Conservation (phyloP, 2,888 invertebrate genomes). For the Clistopyga incitator region DNA sequence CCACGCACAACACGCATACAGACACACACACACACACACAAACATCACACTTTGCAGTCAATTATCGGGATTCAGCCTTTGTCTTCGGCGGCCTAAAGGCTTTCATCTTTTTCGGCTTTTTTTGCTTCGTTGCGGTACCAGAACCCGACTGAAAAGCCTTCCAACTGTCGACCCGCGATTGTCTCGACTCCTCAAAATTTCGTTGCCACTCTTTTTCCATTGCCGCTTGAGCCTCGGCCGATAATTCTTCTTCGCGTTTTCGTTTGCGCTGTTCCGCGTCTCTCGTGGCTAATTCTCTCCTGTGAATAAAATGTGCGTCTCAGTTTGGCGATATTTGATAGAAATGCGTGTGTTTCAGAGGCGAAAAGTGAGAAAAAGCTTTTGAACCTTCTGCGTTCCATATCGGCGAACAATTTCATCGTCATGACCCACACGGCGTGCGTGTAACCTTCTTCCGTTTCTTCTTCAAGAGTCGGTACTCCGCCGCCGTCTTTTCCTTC, state of each 20-base stretch:
- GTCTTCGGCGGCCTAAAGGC: slow-evolving; percentile 96
- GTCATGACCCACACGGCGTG: slow-evolving; percentile 99
- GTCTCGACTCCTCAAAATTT: slow-evolving; percentile 98
- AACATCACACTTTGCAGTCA: slow-evolving; percentile 40
- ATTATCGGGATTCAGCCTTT: slow-evolving; percentile 96
- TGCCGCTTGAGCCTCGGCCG: slow-evolving; percentile 95
- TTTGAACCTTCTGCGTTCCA: slow-evolving; percentile 92
- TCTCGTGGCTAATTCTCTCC: slow-evolving; percentile 93
- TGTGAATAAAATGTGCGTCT: slow-evolving; percentile 59
- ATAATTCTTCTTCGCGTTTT: slow-evolving; percentile 96
- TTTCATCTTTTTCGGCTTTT: slow-evolving; percentile 92
- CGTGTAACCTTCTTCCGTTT: slow-evolving; percentile 93
- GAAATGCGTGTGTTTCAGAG: not conserved
- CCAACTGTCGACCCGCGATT: slow-evolving; percentile 97
- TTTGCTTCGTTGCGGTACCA: slow-evolving; percentile 88
- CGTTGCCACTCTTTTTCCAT: slow-evolving; percentile 98
- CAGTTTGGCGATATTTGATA: not conserved
- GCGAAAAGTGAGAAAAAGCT: not conserved
- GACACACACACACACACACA: slow-evolving; percentile 40
- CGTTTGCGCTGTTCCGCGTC: slow-evolving; percentile 97
- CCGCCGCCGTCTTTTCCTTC: slow-evolving; percentile 89
- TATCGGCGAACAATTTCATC: slow-evolving; percentile 98
- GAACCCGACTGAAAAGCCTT: slow-evolving; percentile 92
- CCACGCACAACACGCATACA: slow-evolving; percentile 43
- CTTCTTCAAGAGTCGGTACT: slow-evolving; percentile 91